Percentiles rank a stretch among this genome's conserved stretches.
Conservation (phyloP, 2,797 vertebrate species). For the Antennarius maculatus region DNA sequence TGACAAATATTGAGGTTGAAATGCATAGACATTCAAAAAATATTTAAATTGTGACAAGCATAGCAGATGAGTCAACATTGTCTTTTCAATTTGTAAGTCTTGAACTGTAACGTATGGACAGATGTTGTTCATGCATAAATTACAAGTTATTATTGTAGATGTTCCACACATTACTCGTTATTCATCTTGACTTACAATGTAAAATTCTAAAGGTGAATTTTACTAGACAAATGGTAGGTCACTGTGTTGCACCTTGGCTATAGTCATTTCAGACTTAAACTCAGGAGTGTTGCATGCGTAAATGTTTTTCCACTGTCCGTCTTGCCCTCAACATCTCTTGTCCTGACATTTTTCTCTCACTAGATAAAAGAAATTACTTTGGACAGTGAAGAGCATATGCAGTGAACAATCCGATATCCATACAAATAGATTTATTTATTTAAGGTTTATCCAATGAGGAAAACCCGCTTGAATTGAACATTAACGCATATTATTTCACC, state of each 20-base stretch:
- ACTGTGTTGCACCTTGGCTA: background rate
- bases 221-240: background rate
- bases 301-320: conserved; percentile 23
- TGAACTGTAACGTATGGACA: background rate
- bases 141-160: background rate
- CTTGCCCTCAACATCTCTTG: conserved; percentile 10
- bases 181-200: background rate
- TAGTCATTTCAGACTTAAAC: background rate
- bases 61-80: too few relatives aligned
- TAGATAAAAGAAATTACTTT: too few relatives aligned
- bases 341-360: background rate
- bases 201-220: background rate
- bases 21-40: too few relatives aligned
- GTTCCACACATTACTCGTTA: background rate
- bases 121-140: background rate
- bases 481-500: background rate
- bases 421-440: background rate
- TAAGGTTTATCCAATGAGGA: background rate
- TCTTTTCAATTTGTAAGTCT: background rate
- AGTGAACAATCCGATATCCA: background rate
- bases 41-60: too few relatives aligned
- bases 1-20: too few relatives aligned
- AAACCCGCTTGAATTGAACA: background rate
- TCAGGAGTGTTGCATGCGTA: conserved; percentile 7
- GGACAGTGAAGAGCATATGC: background rate